These are phyloP conservation scores for Phragmatobia fuliginosa DNA, from an alignment of 2,888 invertebrate species.

Conservation along the genomic window DNA sequence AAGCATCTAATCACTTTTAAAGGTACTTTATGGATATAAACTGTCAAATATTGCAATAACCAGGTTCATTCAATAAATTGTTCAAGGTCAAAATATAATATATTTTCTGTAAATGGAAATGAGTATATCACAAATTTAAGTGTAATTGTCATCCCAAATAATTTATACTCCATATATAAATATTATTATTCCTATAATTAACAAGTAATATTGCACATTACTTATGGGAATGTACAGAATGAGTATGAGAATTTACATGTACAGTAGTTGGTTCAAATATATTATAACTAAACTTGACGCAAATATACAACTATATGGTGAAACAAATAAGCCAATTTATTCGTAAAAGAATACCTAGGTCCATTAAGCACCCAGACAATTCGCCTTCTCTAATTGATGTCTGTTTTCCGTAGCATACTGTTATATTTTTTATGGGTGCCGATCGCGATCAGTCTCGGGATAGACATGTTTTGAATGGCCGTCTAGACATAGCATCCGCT, in stretches of 20 bases:
- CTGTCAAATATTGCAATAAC: too few relatives aligned
- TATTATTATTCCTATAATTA: not conserved
- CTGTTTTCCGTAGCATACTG: slow-evolving; percentile 62
- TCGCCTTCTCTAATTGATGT: slow-evolving; percentile 64
- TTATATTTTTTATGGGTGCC: slow-evolving; percentile 65
- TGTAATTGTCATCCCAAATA: too few relatives aligned
- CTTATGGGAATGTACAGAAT: not conserved
- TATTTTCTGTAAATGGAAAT: too few relatives aligned
- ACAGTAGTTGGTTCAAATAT: not conserved
- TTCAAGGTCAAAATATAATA: not conserved
- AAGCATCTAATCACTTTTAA: too few relatives aligned
- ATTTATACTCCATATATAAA: not conserved
- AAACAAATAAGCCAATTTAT: slow-evolving; percentile 2
- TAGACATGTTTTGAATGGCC: slow-evolving; percentile 70
- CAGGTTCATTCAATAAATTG: not conserved
- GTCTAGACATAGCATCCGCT: slow-evolving; percentile 76
- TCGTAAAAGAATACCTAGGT: not conserved
- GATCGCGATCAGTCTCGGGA: slow-evolving; percentile 73
- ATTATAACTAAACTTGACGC: not conserved
- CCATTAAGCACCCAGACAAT: slow-evolving; percentile 42
- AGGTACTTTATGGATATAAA: not conserved
- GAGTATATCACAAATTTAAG: too few relatives aligned
- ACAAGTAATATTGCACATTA: not conserved
- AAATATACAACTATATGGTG: not conserved
- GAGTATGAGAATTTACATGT: too few relatives aligned